These are phyloP conservation scores for Chascanopsetta lugubris DNA, from an alignment of 2,113 vertebrate genomes.

Conservation along the genomic window DNA sequence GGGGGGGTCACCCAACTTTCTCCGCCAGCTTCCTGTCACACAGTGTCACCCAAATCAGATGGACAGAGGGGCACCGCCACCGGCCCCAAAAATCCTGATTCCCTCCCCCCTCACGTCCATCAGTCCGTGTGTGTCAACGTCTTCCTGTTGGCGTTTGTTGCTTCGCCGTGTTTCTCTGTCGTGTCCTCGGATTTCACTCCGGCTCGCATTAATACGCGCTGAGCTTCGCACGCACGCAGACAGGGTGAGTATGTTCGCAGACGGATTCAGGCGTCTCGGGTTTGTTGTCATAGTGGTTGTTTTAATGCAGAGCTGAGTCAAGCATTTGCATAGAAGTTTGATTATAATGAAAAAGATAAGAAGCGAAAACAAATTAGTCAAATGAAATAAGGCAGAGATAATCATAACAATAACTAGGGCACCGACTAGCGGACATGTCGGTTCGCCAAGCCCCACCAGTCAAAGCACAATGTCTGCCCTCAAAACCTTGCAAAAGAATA, in stretches of 20 bases:
- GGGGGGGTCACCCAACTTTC: constrained; percentile 23
- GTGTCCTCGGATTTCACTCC: constrained; percentile 18
- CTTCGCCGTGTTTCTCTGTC: constrained; percentile 19
- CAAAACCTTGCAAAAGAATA: no score
- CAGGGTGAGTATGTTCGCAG: not conserved
- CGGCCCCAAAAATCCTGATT: constrained; percentile 44
- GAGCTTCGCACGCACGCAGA: constrained; percentile 7
- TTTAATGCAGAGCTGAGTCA: not conserved
- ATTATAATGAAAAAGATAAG: not conserved
- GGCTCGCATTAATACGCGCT: constrained; percentile 10
- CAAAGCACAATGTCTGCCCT: no score
- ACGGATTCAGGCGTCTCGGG: not conserved
- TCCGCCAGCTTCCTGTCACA: constrained; percentile 64
- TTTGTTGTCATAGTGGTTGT: not conserved
- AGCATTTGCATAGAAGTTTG: not conserved
- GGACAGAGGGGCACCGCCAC: constrained; percentile 56
- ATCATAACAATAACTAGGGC: no score
- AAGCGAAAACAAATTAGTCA: no score
- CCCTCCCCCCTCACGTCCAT: constrained; percentile 42
- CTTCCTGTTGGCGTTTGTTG: constrained; percentile 29
- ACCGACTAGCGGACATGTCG: no score
- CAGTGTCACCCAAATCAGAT: constrained; percentile 61
- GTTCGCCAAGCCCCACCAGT: no score
- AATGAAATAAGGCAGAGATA: no score
- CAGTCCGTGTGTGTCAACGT: constrained; percentile 45